Base-by-base conservation (phyloP, 2,113 vertebrate genomes). In the Petrocephalus zakoni region DNA sequence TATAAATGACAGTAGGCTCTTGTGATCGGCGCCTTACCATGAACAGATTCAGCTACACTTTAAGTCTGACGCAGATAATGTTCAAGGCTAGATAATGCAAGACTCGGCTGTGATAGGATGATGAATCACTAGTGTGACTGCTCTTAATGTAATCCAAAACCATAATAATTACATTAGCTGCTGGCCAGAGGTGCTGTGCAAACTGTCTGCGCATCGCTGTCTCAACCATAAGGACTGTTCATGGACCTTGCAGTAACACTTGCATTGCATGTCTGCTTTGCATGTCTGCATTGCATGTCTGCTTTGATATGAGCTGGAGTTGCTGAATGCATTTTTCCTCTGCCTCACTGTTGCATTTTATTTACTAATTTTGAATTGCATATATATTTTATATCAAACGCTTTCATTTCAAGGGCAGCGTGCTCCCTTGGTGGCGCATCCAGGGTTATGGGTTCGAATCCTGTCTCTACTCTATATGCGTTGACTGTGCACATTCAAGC, bases 131-230 rank as follows among this genome's bases (percentile, higher is more conserved):
- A 87, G 17, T 19, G 21, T 61, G 29, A 87, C 86, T 61, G 78
- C 88, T 89, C 75, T 90, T 87, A 87, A 91, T 87, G 88, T 90
- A 85, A 92, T 92, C 91, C 88, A 92, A 90, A 87, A 91, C 88
- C 56, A 51, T 78, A 87, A 89, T 91, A 90, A 90, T 91, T 91
- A 91, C 82, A 84, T 22, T 89, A 85, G 88, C 89, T 90, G 84
- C n/a, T 85, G 90, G 90, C 88, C 82, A 55, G 51, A 13, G 42
- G 64, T 87, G 78, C 87, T 58, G 87, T 87, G 85, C 75, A 89
- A 87, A 89, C 82, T 37, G 75, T 51, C n/a, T 61, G 88, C 29
- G 85, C 89, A 78, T 82, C 61, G 47, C 46, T 87, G 47, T 7
- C 83, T 64, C 87, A 84, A 53, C 87, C 83, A 64, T 64, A 81